Percentiles rank a stretch among this genome's conserved stretches.
These are phyloP conservation scores for Montipora capitata DNA, from an alignment of 92 coral and sea anemone species.

Conservation along the genomic window DNA sequence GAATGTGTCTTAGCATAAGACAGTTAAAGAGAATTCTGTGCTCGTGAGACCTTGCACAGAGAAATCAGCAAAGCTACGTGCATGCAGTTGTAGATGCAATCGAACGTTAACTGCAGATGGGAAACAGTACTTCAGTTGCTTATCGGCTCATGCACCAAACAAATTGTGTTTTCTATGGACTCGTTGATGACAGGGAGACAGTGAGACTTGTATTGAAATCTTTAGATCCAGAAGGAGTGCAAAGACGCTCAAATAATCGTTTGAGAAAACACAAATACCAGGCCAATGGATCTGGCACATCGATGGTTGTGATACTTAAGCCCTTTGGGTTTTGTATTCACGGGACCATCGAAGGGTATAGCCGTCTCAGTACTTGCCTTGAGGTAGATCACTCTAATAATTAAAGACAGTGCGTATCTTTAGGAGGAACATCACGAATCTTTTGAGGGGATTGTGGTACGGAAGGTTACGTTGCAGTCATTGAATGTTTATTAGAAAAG, in stretches of 20 bases:
- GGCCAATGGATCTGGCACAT: constrained; percentile 44
- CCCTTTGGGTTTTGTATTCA: too few relatives aligned
- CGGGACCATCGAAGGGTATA: constrained; percentile 7
- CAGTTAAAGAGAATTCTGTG: not conserved
- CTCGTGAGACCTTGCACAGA: not conserved
- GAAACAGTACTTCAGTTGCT: constrained; percentile 29
- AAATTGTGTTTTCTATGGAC: constrained; percentile 2
- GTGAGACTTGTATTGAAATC: constrained; percentile 29
- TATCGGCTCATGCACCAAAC: constrained; percentile 46
- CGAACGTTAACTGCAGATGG: constrained; percentile 21
- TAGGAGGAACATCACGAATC: constrained; percentile 22
- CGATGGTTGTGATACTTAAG: constrained; percentile 31
- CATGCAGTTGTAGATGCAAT: constrained; percentile 12
- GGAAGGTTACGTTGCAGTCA: not conserved
- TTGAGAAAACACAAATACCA: constrained; percentile 3
- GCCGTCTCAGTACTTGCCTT: constrained; percentile 28
- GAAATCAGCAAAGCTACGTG: not conserved
- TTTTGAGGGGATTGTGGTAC: constrained; percentile 43
- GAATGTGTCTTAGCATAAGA: not conserved
- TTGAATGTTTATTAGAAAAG: not conserved
- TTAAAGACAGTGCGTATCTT: constrained; percentile 1
- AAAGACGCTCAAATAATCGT: constrained; percentile 8
- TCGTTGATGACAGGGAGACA: constrained; percentile 26
- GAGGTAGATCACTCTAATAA: constrained; percentile 25
- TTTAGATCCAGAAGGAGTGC: constrained; percentile 54